A percentile compares a stretch with the other conserved stretches of the same genome.
phyloP scores from a whole-genome alignment of 92 coral and sea anemone species.

The Parazoanthus darwini region DNA sequence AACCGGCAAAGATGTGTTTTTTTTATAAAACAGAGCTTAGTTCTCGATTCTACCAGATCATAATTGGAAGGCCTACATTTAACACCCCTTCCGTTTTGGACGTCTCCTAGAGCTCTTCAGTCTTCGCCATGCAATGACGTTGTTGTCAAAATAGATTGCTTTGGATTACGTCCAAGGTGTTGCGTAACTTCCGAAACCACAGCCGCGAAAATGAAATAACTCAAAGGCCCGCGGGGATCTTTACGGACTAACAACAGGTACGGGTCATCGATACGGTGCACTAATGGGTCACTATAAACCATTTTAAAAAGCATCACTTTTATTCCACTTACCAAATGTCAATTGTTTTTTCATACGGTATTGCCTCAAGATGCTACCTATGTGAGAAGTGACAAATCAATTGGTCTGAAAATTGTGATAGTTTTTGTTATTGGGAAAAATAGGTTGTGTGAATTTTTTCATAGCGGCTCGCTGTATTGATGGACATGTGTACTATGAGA shows the following conservation, averaged over 20 bases:
- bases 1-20: no score
- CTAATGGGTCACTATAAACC: neutral
- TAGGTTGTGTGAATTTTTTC: neutral
- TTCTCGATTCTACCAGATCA: no score
- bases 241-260: neutral
- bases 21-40: no score
- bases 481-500: neutral
- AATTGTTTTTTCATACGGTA: neutral
- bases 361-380: neutral
- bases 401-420: neutral
- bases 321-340: neutral
- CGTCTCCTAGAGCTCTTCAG: neutral
- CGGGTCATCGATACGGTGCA: neutral
- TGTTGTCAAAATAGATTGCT: neutral
- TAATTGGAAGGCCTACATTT: no score
- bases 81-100: no score
- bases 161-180: neutral
- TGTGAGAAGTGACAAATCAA: neutral
- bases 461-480: neutral
- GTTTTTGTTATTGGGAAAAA: neutral
- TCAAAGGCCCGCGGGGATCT: neutral
- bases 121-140: neutral
- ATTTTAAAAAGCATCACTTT: neutral
- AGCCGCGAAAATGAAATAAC: neutral
- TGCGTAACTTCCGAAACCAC: neutral